phyloP scores from a whole-genome alignment of 2,888 invertebrate species.

The Tipula unca region DNA sequence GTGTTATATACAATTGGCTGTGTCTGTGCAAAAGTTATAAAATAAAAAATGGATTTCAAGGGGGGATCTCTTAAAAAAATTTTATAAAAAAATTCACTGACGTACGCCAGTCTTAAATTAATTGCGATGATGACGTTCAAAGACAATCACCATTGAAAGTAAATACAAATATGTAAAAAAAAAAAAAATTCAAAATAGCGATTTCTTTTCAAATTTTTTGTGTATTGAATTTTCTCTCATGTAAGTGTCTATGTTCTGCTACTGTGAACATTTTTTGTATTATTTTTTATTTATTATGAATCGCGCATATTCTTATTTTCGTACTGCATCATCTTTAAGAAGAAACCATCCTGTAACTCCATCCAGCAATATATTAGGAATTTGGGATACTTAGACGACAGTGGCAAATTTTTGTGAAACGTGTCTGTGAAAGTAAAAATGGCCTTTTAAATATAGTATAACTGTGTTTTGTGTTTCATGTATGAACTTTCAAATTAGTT shows the following conservation, averaged over 20 bases:
- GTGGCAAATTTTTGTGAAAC: not conserved
- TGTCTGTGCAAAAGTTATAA: not conserved
- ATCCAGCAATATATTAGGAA: not conserved
- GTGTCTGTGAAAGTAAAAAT: not conserved
- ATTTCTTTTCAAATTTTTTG: not conserved
- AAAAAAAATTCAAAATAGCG: not conserved
- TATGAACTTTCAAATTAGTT: not conserved
- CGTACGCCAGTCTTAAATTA: not conserved
- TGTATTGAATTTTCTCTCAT: not conserved
- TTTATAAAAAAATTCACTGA: not conserved
- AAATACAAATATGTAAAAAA: not conserved
- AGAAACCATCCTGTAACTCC: not conserved
- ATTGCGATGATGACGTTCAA: not conserved
- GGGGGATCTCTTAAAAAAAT: not conserved
- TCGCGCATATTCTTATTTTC: not conserved
- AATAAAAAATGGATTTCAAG: not conserved
- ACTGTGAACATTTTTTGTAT: not conserved
- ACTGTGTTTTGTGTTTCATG: not conserved
- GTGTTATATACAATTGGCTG: not conserved
- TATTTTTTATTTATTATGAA: not conserved
- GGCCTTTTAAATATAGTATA: not conserved
- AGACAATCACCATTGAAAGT: not conserved
- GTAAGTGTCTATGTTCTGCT: not conserved
- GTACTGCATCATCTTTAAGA: not conserved
- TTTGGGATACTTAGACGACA: not conserved